phyloP scores from a whole-genome alignment of 1,140 invertebrate genomes.

The Ips nitidus region DNA sequence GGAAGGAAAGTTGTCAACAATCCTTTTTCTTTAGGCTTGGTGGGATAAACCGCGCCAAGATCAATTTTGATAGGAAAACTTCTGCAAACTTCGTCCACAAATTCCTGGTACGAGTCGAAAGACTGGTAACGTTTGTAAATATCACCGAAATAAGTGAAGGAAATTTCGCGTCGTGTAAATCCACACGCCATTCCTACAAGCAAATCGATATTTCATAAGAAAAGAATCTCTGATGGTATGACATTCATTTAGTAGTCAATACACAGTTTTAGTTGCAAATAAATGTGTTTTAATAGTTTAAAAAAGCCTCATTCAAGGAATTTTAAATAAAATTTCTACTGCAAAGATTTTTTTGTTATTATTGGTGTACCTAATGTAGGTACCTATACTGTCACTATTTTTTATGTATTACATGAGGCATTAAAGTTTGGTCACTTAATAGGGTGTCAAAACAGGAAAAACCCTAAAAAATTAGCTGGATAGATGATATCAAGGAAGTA shows the following conservation, averaged over 20 bases:
- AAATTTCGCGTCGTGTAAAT: conserved; percentile 89
- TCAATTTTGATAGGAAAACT: conserved; percentile 91
- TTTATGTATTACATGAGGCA: too few relatives aligned
- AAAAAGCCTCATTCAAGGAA: neutral
- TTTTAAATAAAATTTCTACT: too few relatives aligned
- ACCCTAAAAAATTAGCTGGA: too few relatives aligned
- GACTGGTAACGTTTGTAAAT: conserved; percentile 92
- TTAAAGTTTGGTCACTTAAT: too few relatives aligned
- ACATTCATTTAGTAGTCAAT: neutral
- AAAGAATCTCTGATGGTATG: neutral
- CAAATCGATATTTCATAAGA: neutral
- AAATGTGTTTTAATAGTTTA: conserved; percentile 11
- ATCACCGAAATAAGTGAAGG: conserved; percentile 92
- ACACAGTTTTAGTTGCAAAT: neutral
- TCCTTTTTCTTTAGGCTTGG: conserved; percentile 48
- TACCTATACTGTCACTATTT: too few relatives aligned
- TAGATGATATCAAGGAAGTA: too few relatives aligned
- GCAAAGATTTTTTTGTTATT: too few relatives aligned
- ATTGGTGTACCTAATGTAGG: too few relatives aligned
- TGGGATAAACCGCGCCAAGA: conserved; percentile 91
- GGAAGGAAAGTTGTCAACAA: conserved; percentile 53
- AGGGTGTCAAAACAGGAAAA: too few relatives aligned
- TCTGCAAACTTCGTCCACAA: conserved; percentile 78
- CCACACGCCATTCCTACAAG: conserved; percentile 39
- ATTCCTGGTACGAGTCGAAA: conserved; percentile 77